Evolutionary conservation across 2,888 invertebrate species (phyloP).

Genomic region (Linnaemya tessellans): DNA sequence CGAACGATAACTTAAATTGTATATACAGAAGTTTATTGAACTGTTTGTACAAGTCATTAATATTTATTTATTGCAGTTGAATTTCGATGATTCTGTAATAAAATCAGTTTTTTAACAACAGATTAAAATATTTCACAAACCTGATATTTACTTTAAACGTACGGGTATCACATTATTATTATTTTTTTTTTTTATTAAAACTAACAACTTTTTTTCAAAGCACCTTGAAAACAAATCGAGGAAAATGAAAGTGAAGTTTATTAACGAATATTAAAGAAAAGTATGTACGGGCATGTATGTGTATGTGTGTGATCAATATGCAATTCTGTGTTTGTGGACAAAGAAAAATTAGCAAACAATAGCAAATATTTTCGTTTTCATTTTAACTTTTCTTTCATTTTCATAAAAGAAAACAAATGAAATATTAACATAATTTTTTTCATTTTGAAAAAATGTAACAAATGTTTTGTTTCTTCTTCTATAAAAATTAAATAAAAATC

Average conservation of each 20-base stretch:
- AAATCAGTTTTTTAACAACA: not conserved
- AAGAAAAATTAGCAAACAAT: conserved; percentile 66
- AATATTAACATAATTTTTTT: not conserved
- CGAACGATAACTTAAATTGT: not conserved
- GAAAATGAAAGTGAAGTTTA: conserved; percentile 56
- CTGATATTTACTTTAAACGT: not conserved
- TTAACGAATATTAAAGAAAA: conserved; percentile 14
- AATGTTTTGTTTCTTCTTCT: too few species aligned
- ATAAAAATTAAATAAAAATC: too few species aligned
- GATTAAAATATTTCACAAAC: not conserved
- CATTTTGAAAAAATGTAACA: too few species aligned
- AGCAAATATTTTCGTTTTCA: conserved; percentile 30
- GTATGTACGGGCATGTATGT: too few species aligned
- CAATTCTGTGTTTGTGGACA: conserved; percentile 33
- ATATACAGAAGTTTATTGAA: not conserved
- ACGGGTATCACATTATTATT: not conserved
- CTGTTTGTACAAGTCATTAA: not conserved
- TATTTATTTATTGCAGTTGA: not conserved
- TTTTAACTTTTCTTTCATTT: not conserved
- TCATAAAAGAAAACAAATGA: conserved; percentile 4
- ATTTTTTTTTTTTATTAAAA: not conserved
- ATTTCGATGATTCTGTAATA: not conserved
- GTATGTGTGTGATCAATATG: conserved; percentile 9
- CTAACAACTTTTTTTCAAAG: not conserved
- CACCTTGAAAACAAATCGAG: conserved; percentile 10